These are phyloP conservation scores for Smithornis capensis DNA, from an alignment of 2,113 vertebrate species.

Conservation along the genomic window DNA sequence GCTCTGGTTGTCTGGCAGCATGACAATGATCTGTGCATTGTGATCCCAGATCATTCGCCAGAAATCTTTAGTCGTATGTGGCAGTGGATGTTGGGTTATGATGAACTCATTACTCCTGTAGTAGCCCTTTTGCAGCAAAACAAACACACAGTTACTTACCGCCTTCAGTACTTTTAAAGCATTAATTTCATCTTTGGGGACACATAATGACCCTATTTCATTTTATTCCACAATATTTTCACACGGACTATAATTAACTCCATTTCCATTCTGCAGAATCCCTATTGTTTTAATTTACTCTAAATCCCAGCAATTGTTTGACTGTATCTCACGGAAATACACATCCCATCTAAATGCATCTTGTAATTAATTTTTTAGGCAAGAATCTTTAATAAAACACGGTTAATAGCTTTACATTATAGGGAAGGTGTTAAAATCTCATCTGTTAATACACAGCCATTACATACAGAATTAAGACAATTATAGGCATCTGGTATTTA, in stretches of 20 bases:
- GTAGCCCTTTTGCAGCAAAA: constrained; percentile 83
- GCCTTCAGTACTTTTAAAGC: neutral
- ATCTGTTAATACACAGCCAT: constrained; percentile 47
- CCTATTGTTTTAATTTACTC: constrained; percentile 59
- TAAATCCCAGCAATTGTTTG: constrained; percentile 57
- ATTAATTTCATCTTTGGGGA: constrained; percentile 26
- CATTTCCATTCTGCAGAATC: constrained; percentile 20
- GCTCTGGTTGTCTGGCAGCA: constrained; percentile 92
- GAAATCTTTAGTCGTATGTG: constrained; percentile 95
- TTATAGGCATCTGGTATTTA: constrained; percentile 64
- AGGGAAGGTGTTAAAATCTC: constrained; percentile 57
- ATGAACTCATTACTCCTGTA: constrained; percentile 94
- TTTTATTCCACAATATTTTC: constrained; percentile 29
- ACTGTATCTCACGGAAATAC: constrained; percentile 32
- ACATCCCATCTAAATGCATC: constrained; percentile 49
- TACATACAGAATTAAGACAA: constrained; percentile 54
- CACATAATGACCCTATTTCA: constrained; percentile 2
- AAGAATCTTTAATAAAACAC: constrained; percentile 49
- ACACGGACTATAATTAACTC: constrained; percentile 12
- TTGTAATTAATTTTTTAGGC: constrained; percentile 54
- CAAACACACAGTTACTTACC: constrained; percentile 18
- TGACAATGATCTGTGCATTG: constrained; percentile 94
- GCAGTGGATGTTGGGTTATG: constrained; percentile 95
- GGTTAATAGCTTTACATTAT: constrained; percentile 45
- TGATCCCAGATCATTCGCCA: constrained; percentile 99